Evolutionary conservation across 2,888 invertebrate genomes (phyloP).

Genomic region (Atrina japonica): DNA sequence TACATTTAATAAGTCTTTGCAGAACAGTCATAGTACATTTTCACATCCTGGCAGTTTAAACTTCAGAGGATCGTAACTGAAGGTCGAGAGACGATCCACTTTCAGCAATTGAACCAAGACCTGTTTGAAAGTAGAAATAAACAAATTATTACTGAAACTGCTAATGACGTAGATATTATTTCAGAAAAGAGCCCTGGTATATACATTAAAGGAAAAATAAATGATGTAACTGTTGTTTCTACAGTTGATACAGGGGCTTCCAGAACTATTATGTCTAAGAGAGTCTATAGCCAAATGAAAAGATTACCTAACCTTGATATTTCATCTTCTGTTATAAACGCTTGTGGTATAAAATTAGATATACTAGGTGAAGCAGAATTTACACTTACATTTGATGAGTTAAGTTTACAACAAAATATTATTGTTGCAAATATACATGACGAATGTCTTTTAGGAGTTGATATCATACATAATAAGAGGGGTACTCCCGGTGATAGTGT

Average conservation of each 20-base stretch:
- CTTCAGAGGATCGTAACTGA: constrained; percentile 6
- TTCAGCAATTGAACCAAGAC: too few species aligned
- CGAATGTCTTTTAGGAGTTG: constrained; percentile 20
- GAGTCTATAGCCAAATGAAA: constrained; percentile 17
- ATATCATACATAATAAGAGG: constrained; percentile 37
- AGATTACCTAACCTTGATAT: background rate
- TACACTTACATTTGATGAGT: constrained; percentile 11
- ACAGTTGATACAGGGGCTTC: constrained; percentile 22
- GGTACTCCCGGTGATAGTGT: too few species aligned
- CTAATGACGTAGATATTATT: background rate
- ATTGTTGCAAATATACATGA: constrained; percentile 35
- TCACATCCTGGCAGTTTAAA: background rate
- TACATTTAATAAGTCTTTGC: too few species aligned
- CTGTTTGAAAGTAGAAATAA: background rate
- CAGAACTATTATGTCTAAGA: constrained; percentile 14
- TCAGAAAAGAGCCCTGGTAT: constrained; percentile 12
- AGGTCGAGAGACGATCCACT: background rate
- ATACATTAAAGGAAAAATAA: constrained; percentile 27
- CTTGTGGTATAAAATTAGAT: background rate
- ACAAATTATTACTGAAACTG: background rate
- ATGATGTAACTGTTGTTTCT: constrained; percentile 17
- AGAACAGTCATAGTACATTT: background rate
- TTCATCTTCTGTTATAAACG: background rate
- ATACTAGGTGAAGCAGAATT: background rate
- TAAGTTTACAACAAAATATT: constrained; percentile 4